Percentiles rank a stretch among this genome's conserved stretches.
phyloP scores from a whole-genome alignment of 2,888 invertebrate genomes.

The Eupeodes latifasciatus region DNA sequence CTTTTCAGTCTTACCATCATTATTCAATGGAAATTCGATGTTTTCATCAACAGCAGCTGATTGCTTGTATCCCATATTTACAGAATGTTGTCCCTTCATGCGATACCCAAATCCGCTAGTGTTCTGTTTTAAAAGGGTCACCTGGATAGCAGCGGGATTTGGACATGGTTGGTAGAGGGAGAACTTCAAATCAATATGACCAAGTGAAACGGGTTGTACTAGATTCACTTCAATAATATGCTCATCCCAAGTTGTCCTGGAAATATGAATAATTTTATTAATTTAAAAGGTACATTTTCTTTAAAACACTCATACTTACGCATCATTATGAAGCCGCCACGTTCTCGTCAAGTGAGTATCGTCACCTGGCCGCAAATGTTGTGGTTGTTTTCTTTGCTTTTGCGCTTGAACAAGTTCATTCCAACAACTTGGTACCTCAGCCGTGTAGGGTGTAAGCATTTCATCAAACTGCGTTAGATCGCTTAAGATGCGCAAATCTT shows the following conservation, averaged over 20 bases:
- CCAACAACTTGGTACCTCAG: constrained; percentile 97
- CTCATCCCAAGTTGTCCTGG: constrained; percentile 94
- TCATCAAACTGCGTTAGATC: constrained; percentile 91
- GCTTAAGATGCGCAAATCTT: constrained; percentile 89
- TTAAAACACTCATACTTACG: constrained; percentile 84
- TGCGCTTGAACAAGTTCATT: constrained; percentile 96
- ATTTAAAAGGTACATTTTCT: not conserved
- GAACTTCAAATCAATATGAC: constrained; percentile 96
- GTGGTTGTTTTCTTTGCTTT: constrained; percentile 94
- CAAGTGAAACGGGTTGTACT: constrained; percentile 90
- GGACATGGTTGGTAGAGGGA: constrained; percentile 91
- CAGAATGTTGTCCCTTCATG: constrained; percentile 83
- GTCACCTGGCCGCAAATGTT: constrained; percentile 87
- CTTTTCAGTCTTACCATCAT: constrained; percentile 79
- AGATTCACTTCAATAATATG: constrained; percentile 95
- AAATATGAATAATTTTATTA: constrained; percentile 23
- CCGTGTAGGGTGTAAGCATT: constrained; percentile 87
- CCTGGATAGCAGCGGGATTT: constrained; percentile 91
- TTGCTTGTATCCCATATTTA: constrained; percentile 84
- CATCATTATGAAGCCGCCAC: constrained; percentile 94
- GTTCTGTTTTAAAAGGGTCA: constrained; percentile 89
- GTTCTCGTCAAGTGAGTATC: constrained; percentile 91
- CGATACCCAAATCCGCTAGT: constrained; percentile 88
- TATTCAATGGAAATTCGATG: constrained; percentile 80
- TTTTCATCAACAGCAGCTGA: constrained; percentile 83